These are phyloP conservation scores for Zaprionus vittiger DNA, from an alignment of 1,140 invertebrate genomes.

Conservation along the genomic window DNA sequence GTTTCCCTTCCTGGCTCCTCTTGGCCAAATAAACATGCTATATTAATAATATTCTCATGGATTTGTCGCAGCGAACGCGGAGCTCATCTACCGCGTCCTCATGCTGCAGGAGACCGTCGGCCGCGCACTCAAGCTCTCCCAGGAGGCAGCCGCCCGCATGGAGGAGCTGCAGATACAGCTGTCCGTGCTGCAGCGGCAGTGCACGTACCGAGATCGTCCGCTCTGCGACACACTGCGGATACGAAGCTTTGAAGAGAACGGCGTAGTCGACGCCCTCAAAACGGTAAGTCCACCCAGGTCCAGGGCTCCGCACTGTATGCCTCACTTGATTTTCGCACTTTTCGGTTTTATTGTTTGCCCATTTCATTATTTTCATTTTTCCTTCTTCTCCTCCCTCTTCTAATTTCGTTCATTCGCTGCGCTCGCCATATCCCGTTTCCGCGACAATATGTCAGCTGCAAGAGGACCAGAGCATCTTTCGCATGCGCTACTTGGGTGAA, in stretches of 20 bases:
- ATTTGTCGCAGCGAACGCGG: constrained; percentile 84
- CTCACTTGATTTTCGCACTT: constrained; percentile 13
- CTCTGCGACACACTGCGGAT: constrained; percentile 88
- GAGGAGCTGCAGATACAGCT: constrained; percentile 87
- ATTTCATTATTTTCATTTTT: constrained; percentile 37
- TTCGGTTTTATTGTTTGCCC: constrained; percentile 29
- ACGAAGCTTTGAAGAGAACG: constrained; percentile 85
- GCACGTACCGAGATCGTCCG: constrained; percentile 86
- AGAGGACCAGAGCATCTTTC: constrained; percentile 84
- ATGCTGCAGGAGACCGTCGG: constrained; percentile 85
- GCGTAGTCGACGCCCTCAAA: constrained; percentile 84
- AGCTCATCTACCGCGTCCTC: constrained; percentile 85
- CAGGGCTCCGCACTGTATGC: neutral
- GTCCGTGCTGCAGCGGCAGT: constrained; percentile 86
- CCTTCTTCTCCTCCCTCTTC: constrained; percentile 31
- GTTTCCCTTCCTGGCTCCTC: neutral
- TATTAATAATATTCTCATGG: constrained; percentile 66
- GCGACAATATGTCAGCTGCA: constrained; percentile 77
- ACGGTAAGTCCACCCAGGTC: constrained; percentile 60
- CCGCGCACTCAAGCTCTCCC: constrained; percentile 85
- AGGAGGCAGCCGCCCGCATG: constrained; percentile 85
- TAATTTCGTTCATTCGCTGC: constrained; percentile 19
- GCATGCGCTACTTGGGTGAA: constrained; percentile 84
- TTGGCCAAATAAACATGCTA: constrained; percentile 56
- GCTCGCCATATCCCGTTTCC: constrained; percentile 52